Evolutionary conservation across 2,888 invertebrate species (phyloP), one percentile per base, ranked within the genome.

Genomic region (Drosophila monieri): DNA sequence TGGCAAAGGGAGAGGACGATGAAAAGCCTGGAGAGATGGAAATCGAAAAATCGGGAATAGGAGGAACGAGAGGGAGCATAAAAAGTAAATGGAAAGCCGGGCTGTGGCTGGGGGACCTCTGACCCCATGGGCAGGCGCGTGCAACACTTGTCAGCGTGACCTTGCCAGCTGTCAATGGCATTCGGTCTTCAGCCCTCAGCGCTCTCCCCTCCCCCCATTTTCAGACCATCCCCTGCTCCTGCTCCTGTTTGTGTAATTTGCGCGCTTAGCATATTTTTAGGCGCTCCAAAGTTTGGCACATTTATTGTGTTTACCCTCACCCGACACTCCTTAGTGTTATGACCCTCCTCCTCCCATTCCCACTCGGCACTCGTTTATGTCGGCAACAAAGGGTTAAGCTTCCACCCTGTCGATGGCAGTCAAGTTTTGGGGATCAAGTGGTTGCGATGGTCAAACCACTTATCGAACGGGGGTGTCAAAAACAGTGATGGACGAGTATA

Each of bases 101-200:
- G 15, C 27, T 18, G 21, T n/a, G 27, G 39, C 14, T 21, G 21
- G 39, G n/a, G 53, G 39, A 15, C 58, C 55, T 49, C 30, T 35
- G 49, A 43, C 39, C 53, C 56, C 39, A 32, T 68, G 70, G 64
- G 65, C 73, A 74, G 73, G 84, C 84, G 85, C 87, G 81, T 85
- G 86, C 88, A 85, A 86, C 88, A 84, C 85, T 88, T 88, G 86
- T 83, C 84, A 85, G 80, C 76, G 76, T 86, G 85, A 85, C 85
- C 85, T 85, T 85, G 86, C 60, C 39, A 55, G 74, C 68, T 73
- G 85, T 70, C 87, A 86, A 77, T 80, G 78, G 74, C 81, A 69
- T 62, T 71, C 68, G 18, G 54, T 27, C 55, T 56, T 5, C 54
- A 53, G 61, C 43, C 64, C 10, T 0, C 25, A 25, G 25, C 39